Evolutionary conservation across 2,797 vertebrate species (phyloP).

Genomic region (Novumbra hubbsi): DNA sequence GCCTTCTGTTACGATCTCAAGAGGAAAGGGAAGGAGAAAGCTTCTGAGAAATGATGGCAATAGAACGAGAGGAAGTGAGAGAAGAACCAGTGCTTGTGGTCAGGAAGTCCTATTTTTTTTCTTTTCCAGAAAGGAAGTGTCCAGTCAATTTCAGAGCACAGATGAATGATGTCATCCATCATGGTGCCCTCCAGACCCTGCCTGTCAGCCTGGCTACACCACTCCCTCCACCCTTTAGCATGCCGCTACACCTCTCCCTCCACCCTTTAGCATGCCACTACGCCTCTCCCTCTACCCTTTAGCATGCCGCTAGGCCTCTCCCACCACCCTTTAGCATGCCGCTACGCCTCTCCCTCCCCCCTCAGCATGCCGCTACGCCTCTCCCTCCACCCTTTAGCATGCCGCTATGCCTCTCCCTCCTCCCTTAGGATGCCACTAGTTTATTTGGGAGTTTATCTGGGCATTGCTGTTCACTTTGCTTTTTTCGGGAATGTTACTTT

Average conservation of each 20-base stretch:
- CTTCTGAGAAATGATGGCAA: not conserved
- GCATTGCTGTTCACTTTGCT: constrained; percentile 42
- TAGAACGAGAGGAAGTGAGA: constrained; percentile 4
- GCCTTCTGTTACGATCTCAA: not conserved
- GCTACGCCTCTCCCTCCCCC: too few species aligned
- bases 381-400: too few species aligned
- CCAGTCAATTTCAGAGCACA: constrained; percentile 38
- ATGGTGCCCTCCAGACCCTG: constrained; percentile 13
- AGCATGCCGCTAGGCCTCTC: too few species aligned
- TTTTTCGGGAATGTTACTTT: constrained; percentile 56
- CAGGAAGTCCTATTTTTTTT: constrained; percentile 44
- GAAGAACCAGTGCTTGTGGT: constrained; percentile 19
- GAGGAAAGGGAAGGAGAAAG: not conserved
- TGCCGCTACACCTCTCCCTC: too few species aligned
- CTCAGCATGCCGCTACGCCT: too few species aligned
- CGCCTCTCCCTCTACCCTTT: too few species aligned
- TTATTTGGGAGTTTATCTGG: constrained; percentile 50
- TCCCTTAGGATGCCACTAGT: too few species aligned
- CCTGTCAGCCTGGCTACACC: not conserved
- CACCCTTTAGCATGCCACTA: too few species aligned
- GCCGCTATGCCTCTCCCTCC: too few species aligned
- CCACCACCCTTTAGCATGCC: too few species aligned
- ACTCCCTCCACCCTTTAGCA: too few species aligned
- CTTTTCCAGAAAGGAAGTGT: constrained; percentile 48
- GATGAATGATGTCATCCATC: constrained; percentile 62